Evolutionary conservation across 2,888 invertebrate genomes (phyloP), one percentile per base, ranked within the genome.

Genomic region (Brachypterus glaber): DNA sequence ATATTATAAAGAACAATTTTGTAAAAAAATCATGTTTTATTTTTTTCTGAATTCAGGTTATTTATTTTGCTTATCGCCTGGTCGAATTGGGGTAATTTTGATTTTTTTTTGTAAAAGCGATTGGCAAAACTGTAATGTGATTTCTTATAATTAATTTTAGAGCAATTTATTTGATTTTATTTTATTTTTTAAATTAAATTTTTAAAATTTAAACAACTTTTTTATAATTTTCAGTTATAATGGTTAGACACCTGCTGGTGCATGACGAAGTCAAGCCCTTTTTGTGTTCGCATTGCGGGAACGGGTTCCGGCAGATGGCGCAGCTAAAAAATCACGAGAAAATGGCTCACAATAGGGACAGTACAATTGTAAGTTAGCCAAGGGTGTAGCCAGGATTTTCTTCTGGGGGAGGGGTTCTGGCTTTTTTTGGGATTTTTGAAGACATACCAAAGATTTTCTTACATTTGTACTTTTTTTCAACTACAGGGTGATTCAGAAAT

Each of bases 251-350:
- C 52, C 73, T 78, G 70, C 70, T 73, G 40, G 76, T 74, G 3
- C 79, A 80, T 53, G 69, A 68, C 37, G 67, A 70, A 17, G 63
- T 63, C 31, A 66, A 67, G 13, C 68, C 69, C 15, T 74, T 66
- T 47, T 53, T 69, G 16, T 75, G 74, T 51, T 58, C 58, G 1
- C 62, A 64, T 7, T 79, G 79, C 58, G 73, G 72, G 1, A 76
- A 76, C 53, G 66, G 69, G 13, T 80, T 78, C 55, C 76, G 76
- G 53, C 77, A 76, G 51, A 60, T 70, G 33, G 67, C 72, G 40
- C 79, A 79, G 53, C 60, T 79, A 45, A 64, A 71, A 39, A 77
- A 77, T 59, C 80, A 80, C 53, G 67, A n/a, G n/a, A n/a, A 72
- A 47, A 64, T 72, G 8, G 60, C 66, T 46, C 73, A 73, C 55